A percentile compares a stretch with the other conserved stretches of the same genome.
These are phyloP conservation scores for Caradrina clavipalpis DNA, from an alignment of 2,888 invertebrate genomes.

Conservation along the genomic window DNA sequence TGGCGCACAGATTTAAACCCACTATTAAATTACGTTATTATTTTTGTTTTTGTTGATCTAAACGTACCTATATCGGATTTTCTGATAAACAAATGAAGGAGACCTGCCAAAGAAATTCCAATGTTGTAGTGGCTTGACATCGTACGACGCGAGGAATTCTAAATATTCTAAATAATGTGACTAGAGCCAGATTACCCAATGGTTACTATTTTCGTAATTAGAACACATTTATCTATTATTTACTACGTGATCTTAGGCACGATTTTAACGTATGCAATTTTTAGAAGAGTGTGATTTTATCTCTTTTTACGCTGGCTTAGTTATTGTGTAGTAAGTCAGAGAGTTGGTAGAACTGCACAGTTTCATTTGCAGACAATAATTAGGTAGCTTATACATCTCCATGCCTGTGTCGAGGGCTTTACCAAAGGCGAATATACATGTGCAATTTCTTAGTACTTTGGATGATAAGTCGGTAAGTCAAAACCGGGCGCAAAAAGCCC, in stretches of 20 bases:
- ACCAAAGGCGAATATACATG: neutral
- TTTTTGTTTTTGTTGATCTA: conserved; percentile 35
- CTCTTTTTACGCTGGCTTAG: neutral
- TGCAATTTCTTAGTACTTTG: too few relatives aligned
- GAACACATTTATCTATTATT: conserved; percentile 25
- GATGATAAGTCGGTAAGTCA: too few relatives aligned
- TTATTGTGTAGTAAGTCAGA: neutral
- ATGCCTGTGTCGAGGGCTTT: neutral
- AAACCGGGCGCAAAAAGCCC: neutral
- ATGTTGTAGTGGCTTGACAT: conserved; percentile 6
- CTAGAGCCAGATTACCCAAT: conserved; percentile 15
- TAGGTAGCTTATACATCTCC: neutral
- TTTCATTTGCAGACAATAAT: neutral
- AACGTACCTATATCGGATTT: conserved; percentile 29
- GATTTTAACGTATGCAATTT: conserved; percentile 24
- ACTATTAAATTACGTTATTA: conserved; percentile 15
- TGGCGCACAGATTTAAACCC: conserved; percentile 49
- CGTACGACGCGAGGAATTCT: conserved; percentile 14
- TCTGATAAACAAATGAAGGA: conserved; percentile 19
- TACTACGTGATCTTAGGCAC: conserved; percentile 46
- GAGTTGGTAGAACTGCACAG: neutral
- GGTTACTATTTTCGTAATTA: conserved; percentile 27
- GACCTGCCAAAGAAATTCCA: conserved; percentile 30
- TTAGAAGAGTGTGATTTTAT: neutral
- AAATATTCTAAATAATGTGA: conserved; percentile 21